Conservation (phyloP, 2,113 vertebrate genomes). For the Petromus typicus region DNA sequence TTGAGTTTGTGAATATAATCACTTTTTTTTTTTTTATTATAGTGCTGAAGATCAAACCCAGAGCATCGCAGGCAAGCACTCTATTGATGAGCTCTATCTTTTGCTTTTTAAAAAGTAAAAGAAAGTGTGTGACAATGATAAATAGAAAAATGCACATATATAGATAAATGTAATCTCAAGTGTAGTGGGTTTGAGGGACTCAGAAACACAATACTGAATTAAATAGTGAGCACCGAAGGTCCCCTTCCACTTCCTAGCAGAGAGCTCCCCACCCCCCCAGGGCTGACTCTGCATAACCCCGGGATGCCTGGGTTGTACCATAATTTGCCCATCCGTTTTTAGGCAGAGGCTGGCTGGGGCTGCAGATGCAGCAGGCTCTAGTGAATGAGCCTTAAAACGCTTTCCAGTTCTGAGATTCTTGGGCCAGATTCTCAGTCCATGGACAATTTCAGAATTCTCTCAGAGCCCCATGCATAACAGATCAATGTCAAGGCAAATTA, state of each 20-base stretch:
- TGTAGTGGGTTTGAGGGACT: background rate
- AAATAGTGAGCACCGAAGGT: background rate
- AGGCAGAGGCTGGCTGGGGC: background rate
- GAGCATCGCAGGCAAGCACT: background rate
- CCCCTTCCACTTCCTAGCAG: fast-evolving
- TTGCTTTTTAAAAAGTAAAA: background rate
- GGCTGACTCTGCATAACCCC: background rate
- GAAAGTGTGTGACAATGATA: background rate
- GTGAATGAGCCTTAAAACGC: background rate
- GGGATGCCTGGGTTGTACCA: background rate
- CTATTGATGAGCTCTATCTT: no score
- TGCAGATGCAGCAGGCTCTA: fast-evolving
- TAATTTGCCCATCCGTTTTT: fast-evolving
- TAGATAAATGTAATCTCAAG: background rate
- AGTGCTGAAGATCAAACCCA: background rate
- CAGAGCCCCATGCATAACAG: background rate
- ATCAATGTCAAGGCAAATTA: slow-evolving; percentile 48
- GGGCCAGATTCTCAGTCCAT: background rate
- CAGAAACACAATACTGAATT: background rate
- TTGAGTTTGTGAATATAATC: no score
- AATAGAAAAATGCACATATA: fast-evolving
- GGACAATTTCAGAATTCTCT: background rate
- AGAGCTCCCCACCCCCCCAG: background rate
- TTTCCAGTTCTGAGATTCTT: background rate
- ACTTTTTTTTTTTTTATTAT: background rate